phyloP scores from a whole-genome alignment of 2,888 invertebrate genomes.

The Panorpa germanica region DNA sequence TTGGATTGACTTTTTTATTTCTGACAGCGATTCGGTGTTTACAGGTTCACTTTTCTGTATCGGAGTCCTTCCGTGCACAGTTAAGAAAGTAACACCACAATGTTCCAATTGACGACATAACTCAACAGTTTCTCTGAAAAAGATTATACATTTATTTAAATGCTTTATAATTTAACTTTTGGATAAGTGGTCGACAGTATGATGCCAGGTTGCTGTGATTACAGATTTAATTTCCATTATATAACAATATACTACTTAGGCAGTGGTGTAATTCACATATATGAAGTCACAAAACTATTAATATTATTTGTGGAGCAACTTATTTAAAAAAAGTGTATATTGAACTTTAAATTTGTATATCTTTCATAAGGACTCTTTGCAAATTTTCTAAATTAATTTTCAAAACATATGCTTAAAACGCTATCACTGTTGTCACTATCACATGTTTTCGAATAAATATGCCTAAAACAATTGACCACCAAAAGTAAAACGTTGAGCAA shows the following conservation, averaged over 20 bases:
- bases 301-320: too few relatives aligned
- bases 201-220: neutral
- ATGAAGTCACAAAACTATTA: too few relatives aligned
- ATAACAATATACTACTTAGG: neutral
- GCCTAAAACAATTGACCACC: too few relatives aligned
- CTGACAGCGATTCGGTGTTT: constrained; percentile 47
- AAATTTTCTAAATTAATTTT: too few relatives aligned
- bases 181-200: neutral
- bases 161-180: neutral
- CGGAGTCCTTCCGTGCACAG: constrained; percentile 84
- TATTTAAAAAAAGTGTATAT: too few relatives aligned
- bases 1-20: constrained; percentile 46
- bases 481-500: too few relatives aligned
- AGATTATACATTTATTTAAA: constrained; percentile 6
- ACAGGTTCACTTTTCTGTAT: constrained; percentile 55
- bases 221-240: neutral
- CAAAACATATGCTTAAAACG: too few relatives aligned
- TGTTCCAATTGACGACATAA: constrained; percentile 63
- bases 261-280: too few relatives aligned
- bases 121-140: constrained; percentile 46
- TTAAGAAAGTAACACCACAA: constrained; percentile 74
- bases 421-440: too few relatives aligned
- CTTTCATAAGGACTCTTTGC: too few relatives aligned
- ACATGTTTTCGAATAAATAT: too few relatives aligned
- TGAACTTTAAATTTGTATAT: too few relatives aligned